A percentile compares a stretch with the other conserved stretches of the same genome.
These are phyloP conservation scores for Sardinella longiceps DNA, from an alignment of 2,797 vertebrate genomes.

Conservation along the genomic window DNA sequence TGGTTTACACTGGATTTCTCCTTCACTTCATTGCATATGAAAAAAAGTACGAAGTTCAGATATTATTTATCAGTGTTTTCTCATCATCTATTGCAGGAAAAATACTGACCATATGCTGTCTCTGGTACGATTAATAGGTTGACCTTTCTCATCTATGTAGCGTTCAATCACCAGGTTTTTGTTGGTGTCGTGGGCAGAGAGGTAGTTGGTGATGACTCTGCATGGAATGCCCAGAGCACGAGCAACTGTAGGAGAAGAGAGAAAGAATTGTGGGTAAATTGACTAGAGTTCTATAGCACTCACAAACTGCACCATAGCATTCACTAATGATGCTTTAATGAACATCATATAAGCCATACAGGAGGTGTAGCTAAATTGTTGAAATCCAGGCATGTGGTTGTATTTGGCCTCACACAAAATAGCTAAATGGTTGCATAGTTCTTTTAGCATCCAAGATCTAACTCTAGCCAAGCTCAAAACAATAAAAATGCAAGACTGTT, in stretches of 20 bases:
- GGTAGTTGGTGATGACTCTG: constrained; percentile 90
- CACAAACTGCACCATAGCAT: background rate
- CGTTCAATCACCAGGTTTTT: constrained; percentile 88
- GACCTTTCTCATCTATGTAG: constrained; percentile 75
- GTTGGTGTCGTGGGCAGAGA: constrained; percentile 91
- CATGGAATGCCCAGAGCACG: constrained; percentile 89
- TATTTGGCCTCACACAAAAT: background rate
- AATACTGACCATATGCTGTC: constrained; percentile 84
- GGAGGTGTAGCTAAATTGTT: background rate
- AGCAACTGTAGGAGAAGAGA: constrained; percentile 75
- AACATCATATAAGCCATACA: background rate
- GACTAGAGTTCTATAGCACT: background rate
- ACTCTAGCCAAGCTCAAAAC: background rate
- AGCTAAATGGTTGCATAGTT: background rate
- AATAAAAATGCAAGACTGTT: background rate
- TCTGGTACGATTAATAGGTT: constrained; percentile 53
- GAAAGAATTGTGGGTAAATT: background rate
- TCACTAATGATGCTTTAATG: too few relatives aligned
- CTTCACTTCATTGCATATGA: too few relatives aligned
- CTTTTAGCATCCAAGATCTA: background rate
- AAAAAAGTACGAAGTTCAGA: background rate
- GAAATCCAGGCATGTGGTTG: background rate
- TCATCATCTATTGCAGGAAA: background rate
- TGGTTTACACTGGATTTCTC: too few relatives aligned
- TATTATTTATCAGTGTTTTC: background rate